A percentile compares a stretch with the other conserved stretches of the same genome.
Conservation (phyloP, 2,888 invertebrate genomes). For the Unio pictorum region DNA sequence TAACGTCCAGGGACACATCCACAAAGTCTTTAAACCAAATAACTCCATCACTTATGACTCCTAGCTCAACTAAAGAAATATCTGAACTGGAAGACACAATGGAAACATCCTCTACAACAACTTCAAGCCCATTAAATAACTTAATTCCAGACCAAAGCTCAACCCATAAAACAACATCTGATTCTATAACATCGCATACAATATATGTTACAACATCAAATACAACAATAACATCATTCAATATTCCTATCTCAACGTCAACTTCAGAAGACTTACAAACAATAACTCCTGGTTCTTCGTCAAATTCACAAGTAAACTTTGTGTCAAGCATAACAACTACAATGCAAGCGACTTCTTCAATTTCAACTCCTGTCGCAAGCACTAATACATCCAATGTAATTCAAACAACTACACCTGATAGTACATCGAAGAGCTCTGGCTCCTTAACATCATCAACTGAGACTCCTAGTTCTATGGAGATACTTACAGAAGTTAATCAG, state of each 20-base stretch:
- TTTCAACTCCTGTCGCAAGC: not conserved
- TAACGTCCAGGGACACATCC: too few species aligned
- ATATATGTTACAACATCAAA: not conserved
- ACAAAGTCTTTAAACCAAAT: too few species aligned
- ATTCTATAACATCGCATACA: not conserved
- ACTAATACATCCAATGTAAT: constrained; percentile 1
- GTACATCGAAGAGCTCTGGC: too few species aligned
- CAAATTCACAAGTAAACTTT: not conserved
- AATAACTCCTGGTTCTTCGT: not conserved
- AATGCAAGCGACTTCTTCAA: not conserved
- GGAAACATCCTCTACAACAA: not conserved
- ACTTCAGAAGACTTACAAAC: not conserved
- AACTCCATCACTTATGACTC: too few species aligned
- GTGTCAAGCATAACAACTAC: not conserved
- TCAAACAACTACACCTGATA: not conserved
- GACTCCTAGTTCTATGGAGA: constrained; percentile 2
- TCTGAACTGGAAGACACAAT: not conserved
- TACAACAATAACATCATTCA: not conserved
- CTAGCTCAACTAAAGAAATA: too few species aligned
- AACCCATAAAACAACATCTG: not conserved
- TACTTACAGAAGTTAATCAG: constrained; percentile 1
- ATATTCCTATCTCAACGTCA: not conserved
- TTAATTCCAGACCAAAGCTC: too few species aligned
- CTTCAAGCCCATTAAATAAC: not conserved
- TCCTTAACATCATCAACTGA: constrained; percentile 2